Conservation (phyloP, 2,888 invertebrate genomes). For the Conus canariensis region DNA sequence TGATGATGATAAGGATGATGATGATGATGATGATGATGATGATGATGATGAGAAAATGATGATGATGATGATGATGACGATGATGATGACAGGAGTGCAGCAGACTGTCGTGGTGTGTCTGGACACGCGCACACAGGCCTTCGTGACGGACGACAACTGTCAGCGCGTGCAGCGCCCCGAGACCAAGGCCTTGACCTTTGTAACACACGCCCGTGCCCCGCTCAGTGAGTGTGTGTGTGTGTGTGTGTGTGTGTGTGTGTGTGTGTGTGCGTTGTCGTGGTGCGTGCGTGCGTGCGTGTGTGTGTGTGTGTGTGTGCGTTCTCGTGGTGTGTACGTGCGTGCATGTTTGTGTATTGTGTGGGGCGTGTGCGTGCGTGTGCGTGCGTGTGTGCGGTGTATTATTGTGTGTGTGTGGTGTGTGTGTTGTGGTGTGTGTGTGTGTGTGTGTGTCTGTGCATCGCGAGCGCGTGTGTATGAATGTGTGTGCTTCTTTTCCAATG, state of each 20-base stretch:
- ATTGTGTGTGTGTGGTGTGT: background rate
- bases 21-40: too few species aligned
- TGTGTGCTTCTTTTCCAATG: background rate
- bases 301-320: background rate
- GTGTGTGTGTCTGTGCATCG: background rate
- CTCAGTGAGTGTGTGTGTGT: slow-evolving; percentile 79
- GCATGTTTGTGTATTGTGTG: background rate
- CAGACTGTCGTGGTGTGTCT: slow-evolving; percentile 86
- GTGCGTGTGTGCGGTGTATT: background rate
- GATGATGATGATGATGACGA: too few species aligned
- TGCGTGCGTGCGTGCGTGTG: background rate
- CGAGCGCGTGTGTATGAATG: too few species aligned
- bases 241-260: background rate
- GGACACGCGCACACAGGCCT: slow-evolving; percentile 82
- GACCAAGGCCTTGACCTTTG: slow-evolving; percentile 82
- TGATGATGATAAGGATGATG: too few species aligned
- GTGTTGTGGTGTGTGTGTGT: background rate
- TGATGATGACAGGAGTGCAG: slow-evolving; percentile 82
- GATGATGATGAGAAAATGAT: too few species aligned
- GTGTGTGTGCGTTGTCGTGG: background rate
- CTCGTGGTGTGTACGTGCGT: background rate
- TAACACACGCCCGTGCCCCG: slow-evolving; percentile 89
- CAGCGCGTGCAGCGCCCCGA: slow-evolving; percentile 83
- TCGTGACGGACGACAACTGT: slow-evolving; percentile 85
- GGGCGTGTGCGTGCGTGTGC: background rate